Evolutionary conservation across 2,113 vertebrate species (phyloP).

Genomic region (Nibea coibor): DNA sequence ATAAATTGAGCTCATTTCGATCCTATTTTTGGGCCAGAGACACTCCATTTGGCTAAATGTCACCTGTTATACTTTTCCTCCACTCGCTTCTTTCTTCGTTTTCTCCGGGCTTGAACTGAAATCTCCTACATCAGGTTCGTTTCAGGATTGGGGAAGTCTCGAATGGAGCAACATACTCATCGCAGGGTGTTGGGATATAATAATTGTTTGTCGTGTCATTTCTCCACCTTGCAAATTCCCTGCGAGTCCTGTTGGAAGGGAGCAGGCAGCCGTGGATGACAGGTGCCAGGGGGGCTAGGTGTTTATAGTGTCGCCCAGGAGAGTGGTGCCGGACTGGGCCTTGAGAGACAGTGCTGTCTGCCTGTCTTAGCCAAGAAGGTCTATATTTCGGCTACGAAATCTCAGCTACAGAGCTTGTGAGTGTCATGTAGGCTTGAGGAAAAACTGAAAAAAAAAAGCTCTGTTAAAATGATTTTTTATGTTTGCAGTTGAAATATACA

Average conservation of each 20-base stretch:
- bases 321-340: constrained; percentile 82
- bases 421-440: not conserved
- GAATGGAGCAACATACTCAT: constrained; percentile 87
- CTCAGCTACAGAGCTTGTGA: constrained; percentile 20
- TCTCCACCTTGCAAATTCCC: constrained; percentile 87
- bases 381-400: not conserved
- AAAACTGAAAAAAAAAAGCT: constrained; percentile 15
- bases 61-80: constrained; percentile 79
- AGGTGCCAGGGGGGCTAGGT: constrained; percentile 88
- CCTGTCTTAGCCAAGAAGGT: constrained; percentile 50
- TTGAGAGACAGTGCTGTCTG: constrained; percentile 82
- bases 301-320: constrained; percentile 89
- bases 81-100: constrained; percentile 27
- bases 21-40: constrained; percentile 91
- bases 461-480: not conserved
- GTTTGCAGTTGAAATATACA: constrained; percentile 28
- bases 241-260: constrained; percentile 88
- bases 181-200: constrained; percentile 91
- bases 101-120: constrained; percentile 85
- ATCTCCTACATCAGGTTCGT: constrained; percentile 82
- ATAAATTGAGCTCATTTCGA: constrained; percentile 95
- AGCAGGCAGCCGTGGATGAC: constrained; percentile 91
- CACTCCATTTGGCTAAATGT: constrained; percentile 92
- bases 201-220: constrained; percentile 95
- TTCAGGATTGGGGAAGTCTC: constrained; percentile 85